Evolutionary conservation across 2,888 invertebrate species (phyloP).

Genomic region (Cantharis lateralis): DNA sequence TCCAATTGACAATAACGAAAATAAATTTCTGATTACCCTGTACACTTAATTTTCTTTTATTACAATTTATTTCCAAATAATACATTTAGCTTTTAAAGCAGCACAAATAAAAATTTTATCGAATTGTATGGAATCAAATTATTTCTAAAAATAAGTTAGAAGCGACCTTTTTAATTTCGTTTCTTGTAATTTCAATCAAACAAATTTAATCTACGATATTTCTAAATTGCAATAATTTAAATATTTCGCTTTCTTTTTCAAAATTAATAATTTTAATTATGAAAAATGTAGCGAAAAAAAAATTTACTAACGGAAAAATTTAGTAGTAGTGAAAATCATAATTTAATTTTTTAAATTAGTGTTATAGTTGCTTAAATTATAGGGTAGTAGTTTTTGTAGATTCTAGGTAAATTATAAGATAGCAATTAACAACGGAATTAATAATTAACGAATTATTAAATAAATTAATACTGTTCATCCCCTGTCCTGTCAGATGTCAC

Average conservation of each 20-base stretch:
- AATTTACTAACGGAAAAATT: too few relatives aligned
- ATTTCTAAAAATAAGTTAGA: not conserved
- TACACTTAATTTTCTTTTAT: not conserved
- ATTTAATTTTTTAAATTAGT: too few relatives aligned
- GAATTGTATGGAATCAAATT: not conserved
- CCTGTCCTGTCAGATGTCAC: too few relatives aligned
- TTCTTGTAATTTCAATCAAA: not conserved
- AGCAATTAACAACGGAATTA: too few relatives aligned
- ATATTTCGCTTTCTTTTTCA: not conserved
- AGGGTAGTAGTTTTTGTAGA: too few relatives aligned
- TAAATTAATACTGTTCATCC: too few relatives aligned
- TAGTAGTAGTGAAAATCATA: too few relatives aligned
- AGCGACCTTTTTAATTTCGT: not conserved
- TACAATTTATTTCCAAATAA: not conserved
- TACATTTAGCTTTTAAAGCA: not conserved
- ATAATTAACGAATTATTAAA: too few relatives aligned
- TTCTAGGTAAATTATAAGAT: too few relatives aligned
- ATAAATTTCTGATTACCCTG: not conserved
- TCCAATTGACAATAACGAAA: not conserved
- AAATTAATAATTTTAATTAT: not conserved
- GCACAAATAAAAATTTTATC: not conserved
- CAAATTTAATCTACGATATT: not conserved
- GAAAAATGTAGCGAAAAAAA: too few relatives aligned
- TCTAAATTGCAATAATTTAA: not conserved
- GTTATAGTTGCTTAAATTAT: too few relatives aligned